Evolutionary conservation across 2,113 vertebrate species (phyloP).

Genomic region (Phyllostomus hastatus): DNA sequence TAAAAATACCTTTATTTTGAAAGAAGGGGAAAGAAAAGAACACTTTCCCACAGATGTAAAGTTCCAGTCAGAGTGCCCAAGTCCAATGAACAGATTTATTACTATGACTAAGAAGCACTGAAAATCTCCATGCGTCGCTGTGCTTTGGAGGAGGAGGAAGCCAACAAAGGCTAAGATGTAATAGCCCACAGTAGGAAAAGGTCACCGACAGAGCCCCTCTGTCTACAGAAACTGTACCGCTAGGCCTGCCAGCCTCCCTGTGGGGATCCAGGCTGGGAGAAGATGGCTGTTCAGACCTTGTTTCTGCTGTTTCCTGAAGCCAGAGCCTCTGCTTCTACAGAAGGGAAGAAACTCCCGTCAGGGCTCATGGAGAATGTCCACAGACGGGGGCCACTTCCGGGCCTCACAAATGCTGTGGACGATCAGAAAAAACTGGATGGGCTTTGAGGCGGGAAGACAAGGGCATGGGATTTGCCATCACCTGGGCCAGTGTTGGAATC

Average conservation of each 20-base stretch:
- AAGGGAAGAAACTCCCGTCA: neutral
- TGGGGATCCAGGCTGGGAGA: neutral
- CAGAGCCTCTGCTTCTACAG: neutral
- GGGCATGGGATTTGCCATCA: neutral
- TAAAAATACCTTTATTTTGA: constrained; percentile 25
- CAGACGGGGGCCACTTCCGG: neutral
- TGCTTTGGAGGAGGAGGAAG: neutral
- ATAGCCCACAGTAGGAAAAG: neutral
- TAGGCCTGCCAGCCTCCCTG: neutral
- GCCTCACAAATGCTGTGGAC: neutral
- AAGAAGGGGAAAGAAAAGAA: neutral
- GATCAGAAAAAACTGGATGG: neutral
- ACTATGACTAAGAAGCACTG: neutral
- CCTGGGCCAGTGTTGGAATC: neutral
- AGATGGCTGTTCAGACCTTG: neutral
- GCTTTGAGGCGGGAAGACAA: neutral
- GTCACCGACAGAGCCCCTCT: neutral
- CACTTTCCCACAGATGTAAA: neutral
- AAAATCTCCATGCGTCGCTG: neutral
- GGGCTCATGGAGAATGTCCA: neutral
- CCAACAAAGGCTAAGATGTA: neutral
- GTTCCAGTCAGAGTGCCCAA: neutral
- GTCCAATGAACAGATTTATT: neutral
- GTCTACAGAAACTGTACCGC: neutral
- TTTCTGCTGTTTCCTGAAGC: neutral